Conservation (phyloP, 2,888 invertebrate species). For the Eucera pruinosa region DNA sequence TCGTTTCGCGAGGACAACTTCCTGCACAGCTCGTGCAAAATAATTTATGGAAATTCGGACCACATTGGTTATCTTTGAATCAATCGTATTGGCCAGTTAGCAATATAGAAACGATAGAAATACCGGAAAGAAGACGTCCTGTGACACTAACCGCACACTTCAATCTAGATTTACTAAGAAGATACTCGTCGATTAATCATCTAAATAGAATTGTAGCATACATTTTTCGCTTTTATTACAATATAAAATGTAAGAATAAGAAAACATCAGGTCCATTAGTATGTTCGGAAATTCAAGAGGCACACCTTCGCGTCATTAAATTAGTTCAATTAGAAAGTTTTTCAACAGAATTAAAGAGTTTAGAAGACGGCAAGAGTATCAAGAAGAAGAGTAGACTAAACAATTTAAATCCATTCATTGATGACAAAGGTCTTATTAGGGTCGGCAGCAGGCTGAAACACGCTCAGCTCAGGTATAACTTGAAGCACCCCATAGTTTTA, state of each 20-base stretch:
- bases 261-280: neutral
- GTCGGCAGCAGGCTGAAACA: neutral
- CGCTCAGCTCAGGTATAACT: neutral
- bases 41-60: too few species aligned
- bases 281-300: neutral
- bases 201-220: neutral
- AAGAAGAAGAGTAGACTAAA: neutral
- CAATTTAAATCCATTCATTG: neutral
- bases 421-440: neutral
- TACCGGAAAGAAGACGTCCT: neutral
- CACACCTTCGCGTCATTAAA: neutral
- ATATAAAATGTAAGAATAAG: neutral
- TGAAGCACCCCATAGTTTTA: constrained; percentile 1
- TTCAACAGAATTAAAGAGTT: neutral
- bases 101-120: neutral
- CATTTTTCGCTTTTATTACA: neutral
- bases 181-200: neutral
- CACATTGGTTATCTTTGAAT: too few species aligned
- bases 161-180: neutral
- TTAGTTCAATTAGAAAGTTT: neutral
- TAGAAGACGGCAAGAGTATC: neutral
- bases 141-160: neutral
- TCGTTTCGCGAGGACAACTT: too few species aligned
- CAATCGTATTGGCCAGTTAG: neutral
- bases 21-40: neutral